Base-by-base conservation (phyloP, 2,888 invertebrate genomes). In the Timema podura region DNA sequence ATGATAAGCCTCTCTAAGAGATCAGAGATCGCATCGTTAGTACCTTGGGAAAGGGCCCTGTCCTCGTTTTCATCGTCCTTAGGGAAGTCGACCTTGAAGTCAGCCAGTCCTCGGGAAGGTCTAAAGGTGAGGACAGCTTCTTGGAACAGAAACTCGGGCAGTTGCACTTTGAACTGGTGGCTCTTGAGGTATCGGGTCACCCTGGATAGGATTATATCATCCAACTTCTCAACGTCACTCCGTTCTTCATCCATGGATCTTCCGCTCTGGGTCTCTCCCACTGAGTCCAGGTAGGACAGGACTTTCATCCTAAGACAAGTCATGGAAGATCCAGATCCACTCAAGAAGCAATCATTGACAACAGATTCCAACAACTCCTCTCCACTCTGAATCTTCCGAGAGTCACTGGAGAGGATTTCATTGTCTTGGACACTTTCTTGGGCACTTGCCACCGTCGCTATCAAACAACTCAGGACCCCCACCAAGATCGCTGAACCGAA, bases 281-380 rank as follows among this genome's bases (percentile, higher is more conserved):
- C 83, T 57, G 87, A 88, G 80, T 92, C 91, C 83, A 93, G 83
- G 82, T 89, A 92, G 69, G 85, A 86, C 48, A 93, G 83, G 77
- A 92, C 90, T 82, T 91, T 90, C 80, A 87, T 86, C 82, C 92
- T 92, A 75, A 92, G 85, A 77, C 92, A 93, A 65, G 85, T 83
- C 79, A 88, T 86, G 80, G 91, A 89, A 8, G 87, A 86, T 45
- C 70, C 67, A 2, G 65, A 44, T 72, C 87, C 86, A 65, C 86
- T 85, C 75, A 85, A 84, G 79, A 89, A 86, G 83, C 93, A 93
- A 79, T 89, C 88, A 82, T 88, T 88, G 76, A 92, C 84, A 77
- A 90, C 88, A 78, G 87, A 85, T 71, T 88, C 85, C 76, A 92
- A 85, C 65, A 92, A 82, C 79, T 90, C 88, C 76, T 90, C 89